phyloP scores from a whole-genome alignment of 2,113 vertebrate genomes.

The Helogale parvula region DNA sequence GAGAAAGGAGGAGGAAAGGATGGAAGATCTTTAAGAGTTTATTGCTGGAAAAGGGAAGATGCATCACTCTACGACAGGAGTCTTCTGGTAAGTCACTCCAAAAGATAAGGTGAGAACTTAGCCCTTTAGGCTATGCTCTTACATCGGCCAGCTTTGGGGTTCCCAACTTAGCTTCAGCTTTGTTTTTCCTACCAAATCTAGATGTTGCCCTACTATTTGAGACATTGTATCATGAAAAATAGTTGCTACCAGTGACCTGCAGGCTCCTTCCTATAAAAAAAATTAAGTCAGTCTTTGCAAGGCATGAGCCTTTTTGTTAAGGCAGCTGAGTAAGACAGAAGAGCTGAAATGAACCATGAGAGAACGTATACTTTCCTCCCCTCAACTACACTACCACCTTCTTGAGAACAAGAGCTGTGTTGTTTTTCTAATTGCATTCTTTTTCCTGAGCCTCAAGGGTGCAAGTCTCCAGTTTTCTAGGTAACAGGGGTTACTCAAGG shows the following conservation, averaged over 20 bases:
- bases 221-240: background rate
- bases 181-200: slow-evolving; percentile 10
- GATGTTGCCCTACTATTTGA: background rate
- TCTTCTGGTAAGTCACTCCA: background rate
- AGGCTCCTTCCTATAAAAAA: background rate
- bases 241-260: background rate
- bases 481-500: background rate
- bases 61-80: background rate
- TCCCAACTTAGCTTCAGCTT: background rate
- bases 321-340: background rate
- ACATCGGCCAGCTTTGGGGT: background rate
- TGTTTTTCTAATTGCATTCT: background rate
- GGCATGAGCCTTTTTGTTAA: background rate
- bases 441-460: background rate
- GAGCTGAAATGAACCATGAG: background rate
- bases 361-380: background rate
- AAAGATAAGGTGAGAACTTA: background rate
- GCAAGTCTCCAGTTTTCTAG: background rate
- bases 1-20: background rate
- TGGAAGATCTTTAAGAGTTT: background rate
- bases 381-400: background rate
- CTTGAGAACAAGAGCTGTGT: background rate
- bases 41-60: background rate
- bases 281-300: background rate
- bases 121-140: background rate